A percentile compares a stretch with the other conserved stretches of the same genome.
Evolutionary conservation across 2,888 invertebrate species (phyloP).

Genomic region (Trilocha varians): DNA sequence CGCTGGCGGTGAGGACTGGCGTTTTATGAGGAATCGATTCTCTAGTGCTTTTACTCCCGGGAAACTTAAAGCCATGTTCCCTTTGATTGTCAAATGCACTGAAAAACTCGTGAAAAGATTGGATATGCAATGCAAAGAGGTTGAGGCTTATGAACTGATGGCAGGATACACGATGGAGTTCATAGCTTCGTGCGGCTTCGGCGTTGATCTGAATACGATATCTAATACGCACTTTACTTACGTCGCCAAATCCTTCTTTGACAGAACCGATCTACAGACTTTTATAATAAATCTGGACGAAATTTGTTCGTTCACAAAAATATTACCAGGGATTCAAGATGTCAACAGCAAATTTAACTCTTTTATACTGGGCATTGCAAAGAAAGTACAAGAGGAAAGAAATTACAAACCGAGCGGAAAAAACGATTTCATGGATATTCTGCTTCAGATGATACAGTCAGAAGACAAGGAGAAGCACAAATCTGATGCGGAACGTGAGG

Average conservation of each 20-base stretch:
- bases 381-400: constrained; percentile 10
- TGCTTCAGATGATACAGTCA: constrained; percentile 18
- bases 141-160: constrained; percentile 27
- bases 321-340: neutral
- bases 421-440: constrained; percentile 27
- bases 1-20: constrained; percentile 26
- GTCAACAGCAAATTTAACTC: constrained; percentile 9
- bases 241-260: constrained; percentile 9
- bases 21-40: constrained; percentile 14
- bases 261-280: constrained; percentile 6
- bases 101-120: constrained; percentile 9
- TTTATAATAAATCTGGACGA: constrained; percentile 9
- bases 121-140: neutral
- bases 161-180: constrained; percentile 27
- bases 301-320: constrained; percentile 5
- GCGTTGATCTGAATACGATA: constrained; percentile 15
- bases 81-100: constrained; percentile 21
- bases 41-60: constrained; percentile 30
- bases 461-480: neutral
- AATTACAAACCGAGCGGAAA: constrained; percentile 19
- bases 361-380: constrained; percentile 9
- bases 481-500: constrained; percentile 12
- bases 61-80: constrained; percentile 35
- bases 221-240: constrained; percentile 6
- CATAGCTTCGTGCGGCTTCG: constrained; percentile 30